Evolutionary conservation across 1,140 invertebrate species (phyloP).

Genomic region (Globodera rostochiensis): DNA sequence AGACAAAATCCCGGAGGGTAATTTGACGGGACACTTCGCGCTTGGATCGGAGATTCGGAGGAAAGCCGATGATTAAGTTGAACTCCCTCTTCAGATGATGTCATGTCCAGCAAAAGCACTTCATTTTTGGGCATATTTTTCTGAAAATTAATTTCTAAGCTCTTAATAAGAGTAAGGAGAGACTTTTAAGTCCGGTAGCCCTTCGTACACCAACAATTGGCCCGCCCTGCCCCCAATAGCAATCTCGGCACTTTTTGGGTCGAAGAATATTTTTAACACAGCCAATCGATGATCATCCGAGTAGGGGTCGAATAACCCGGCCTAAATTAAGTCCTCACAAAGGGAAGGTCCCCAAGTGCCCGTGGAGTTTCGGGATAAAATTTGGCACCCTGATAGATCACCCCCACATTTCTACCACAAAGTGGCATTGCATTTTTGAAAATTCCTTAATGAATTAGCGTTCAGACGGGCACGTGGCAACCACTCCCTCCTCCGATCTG

Average conservation of each 20-base stretch:
- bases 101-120: constrained; percentile 28
- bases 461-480: too few relatives aligned
- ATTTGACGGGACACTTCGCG: constrained; percentile 9
- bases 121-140: constrained; percentile 2
- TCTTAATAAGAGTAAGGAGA: neutral
- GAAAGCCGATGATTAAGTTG: neutral
- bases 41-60: constrained; percentile 20
- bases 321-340: constrained; percentile 10
- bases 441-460: too few relatives aligned
- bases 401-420: too few relatives aligned
- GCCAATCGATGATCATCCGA: constrained; percentile 41
- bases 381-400: too few relatives aligned
- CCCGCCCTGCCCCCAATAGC: constrained; percentile 41
- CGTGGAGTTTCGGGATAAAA: too few relatives aligned
- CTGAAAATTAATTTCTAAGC: constrained; percentile 1
- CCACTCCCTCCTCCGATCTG: too few relatives aligned
- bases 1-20: constrained; percentile 31
- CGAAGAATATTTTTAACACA: constrained; percentile 37
- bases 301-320: constrained; percentile 40
- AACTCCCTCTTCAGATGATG: neutral
- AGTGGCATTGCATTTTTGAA: too few relatives aligned
- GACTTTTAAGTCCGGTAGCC: neutral
- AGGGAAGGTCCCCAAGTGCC: too few relatives aligned
- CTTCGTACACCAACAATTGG: constrained; percentile 41
- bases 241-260: constrained; percentile 34